phyloP scores from a whole-genome alignment of 2,113 vertebrate genomes.

The Climacteris rufus region DNA sequence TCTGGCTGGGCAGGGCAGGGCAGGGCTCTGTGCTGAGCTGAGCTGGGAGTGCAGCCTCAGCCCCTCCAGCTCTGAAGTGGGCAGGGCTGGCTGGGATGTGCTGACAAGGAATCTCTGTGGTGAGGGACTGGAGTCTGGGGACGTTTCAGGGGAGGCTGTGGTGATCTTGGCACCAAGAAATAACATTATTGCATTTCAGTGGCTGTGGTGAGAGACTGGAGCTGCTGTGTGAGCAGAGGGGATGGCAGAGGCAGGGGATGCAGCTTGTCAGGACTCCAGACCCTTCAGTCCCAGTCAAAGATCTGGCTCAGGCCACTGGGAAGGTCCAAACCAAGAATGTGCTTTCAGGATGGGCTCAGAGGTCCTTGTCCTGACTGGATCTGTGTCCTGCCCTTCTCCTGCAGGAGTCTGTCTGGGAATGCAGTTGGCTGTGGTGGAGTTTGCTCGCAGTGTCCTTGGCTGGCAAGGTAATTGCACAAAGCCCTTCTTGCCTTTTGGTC shows the following conservation, averaged over 20 bases:
- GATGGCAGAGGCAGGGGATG: neutral
- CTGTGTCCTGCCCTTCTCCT: neutral
- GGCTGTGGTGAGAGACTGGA: neutral
- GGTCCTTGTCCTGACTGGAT: neutral
- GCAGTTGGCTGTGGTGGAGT: conserved; percentile 95
- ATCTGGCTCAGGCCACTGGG: neutral
- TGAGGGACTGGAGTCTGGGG: neutral
- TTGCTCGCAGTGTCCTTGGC: conserved; percentile 83
- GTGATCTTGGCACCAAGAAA: neutral
- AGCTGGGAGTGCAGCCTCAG: neutral
- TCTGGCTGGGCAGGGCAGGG: neutral
- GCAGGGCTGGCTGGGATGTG: neutral
- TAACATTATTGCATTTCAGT: accelerated
- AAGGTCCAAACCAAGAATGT: neutral
- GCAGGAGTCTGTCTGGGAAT: conserved; percentile 95
- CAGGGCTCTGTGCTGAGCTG: neutral
- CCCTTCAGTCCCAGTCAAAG: neutral
- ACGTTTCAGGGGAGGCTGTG: neutral
- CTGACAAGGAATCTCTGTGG: neutral
- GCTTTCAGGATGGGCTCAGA: neutral
- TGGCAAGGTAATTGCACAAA: conserved; percentile 82
- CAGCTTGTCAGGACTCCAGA: neutral
- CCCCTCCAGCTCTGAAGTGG: neutral
- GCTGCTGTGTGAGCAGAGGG: neutral
- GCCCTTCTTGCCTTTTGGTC: neutral